Percentiles rank a stretch among this genome's conserved stretches.
These are phyloP conservation scores for Zele albiditarsus DNA, from an alignment of 2,888 invertebrate genomes.

Conservation along the genomic window DNA sequence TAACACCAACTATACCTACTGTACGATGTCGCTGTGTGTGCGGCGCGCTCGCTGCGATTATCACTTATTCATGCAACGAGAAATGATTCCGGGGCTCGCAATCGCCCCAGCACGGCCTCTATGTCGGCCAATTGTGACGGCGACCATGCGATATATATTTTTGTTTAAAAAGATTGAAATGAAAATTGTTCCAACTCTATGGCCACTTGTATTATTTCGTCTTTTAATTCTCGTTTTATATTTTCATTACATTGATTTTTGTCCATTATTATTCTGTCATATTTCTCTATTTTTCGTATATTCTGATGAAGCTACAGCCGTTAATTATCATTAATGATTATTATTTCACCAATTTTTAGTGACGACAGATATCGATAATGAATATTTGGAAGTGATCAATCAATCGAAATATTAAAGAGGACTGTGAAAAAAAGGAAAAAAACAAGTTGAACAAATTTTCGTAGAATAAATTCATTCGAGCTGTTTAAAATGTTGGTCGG, in stretches of 20 bases:
- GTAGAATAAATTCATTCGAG: no score
- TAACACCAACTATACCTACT: slow-evolving; percentile 42
- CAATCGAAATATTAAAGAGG: no score
- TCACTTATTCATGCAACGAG: slow-evolving; percentile 67
- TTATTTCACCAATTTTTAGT: no score
- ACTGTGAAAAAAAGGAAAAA: no score
- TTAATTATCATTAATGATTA: no score
- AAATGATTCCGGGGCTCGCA: slow-evolving; percentile 64
- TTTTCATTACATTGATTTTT: background rate
- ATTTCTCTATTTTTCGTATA: no score
- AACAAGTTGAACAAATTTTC: no score
- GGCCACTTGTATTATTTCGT: slow-evolving; percentile 1
- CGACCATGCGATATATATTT: slow-evolving; percentile 25
- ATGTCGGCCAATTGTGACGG: slow-evolving; percentile 33
- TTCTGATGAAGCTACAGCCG: no score
- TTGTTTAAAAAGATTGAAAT: slow-evolving; percentile 17
- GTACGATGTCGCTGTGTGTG: background rate
- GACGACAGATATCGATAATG: no score
- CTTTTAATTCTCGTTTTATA: slow-evolving; percentile 10
- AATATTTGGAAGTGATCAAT: no score
- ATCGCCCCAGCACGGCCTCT: slow-evolving; percentile 35
- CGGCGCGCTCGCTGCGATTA: slow-evolving; percentile 54
- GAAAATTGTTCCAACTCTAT: slow-evolving; percentile 28
- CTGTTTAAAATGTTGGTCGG: no score
- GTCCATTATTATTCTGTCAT: slow-evolving; percentile 10